These are phyloP conservation scores for Aptenodytes forsteri DNA, from an alignment of 2,113 vertebrate species.

Conservation along the genomic window DNA sequence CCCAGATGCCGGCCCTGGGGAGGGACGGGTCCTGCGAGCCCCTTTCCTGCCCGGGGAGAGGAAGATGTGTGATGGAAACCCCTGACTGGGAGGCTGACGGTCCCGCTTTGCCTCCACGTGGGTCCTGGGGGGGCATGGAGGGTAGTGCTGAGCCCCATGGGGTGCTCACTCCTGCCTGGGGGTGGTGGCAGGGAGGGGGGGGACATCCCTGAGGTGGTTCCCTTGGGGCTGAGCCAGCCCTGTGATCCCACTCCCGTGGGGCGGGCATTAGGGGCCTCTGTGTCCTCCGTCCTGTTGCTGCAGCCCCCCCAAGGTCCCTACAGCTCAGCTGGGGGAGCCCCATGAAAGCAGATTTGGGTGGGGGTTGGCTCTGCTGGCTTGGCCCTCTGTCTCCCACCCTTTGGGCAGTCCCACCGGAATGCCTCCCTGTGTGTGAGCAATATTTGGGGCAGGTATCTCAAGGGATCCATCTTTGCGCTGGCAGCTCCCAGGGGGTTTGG, in stretches of 20 bases:
- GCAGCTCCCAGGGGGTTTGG: neutral
- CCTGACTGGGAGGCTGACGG: neutral
- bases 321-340: neutral
- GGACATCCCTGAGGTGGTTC: neutral
- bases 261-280: neutral
- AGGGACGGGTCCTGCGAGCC: rapidly evolving
- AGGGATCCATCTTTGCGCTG: neutral
- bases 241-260: rapidly evolving
- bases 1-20: neutral
- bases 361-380: neutral
- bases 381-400: neutral
- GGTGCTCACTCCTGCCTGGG: neutral
- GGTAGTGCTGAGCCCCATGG: neutral
- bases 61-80: neutral
- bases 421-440: neutral
- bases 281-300: neutral
- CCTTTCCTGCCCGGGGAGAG: neutral
- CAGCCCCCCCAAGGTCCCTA: neutral
- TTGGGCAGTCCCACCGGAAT: neutral
- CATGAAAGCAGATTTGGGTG: neutral
- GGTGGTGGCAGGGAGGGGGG: neutral
- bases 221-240: neutral
- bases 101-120: rapidly evolving
- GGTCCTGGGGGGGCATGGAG: neutral
- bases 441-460: neutral